A percentile compares a stretch with the other conserved stretches of the same genome.
phyloP scores from a whole-genome alignment of 2,888 invertebrate species.

The Drosophila fulvimacula region DNA sequence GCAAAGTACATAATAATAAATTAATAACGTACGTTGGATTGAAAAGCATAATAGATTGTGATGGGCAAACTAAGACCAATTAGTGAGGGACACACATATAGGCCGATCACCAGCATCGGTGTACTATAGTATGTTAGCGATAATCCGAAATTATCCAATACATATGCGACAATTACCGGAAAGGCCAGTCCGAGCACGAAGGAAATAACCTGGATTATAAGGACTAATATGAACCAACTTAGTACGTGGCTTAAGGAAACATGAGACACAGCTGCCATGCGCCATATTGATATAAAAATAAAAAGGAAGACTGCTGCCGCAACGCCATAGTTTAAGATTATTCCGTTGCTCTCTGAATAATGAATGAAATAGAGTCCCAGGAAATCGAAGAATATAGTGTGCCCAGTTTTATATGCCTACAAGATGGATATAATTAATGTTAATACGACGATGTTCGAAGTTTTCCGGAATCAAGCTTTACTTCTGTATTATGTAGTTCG shows the following conservation, averaged over 20 bases:
- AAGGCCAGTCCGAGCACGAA: constrained; percentile 77
- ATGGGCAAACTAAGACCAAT: constrained; percentile 79
- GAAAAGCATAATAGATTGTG: constrained; percentile 70
- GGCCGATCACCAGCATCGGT: constrained; percentile 85
- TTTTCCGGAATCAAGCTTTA: background rate
- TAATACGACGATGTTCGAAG: background rate
- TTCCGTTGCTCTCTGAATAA: constrained; percentile 86
- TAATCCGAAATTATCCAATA: constrained; percentile 82
- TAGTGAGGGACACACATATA: constrained; percentile 81
- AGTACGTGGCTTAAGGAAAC: constrained; percentile 40
- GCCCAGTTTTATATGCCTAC: constrained; percentile 83
- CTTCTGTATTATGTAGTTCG: constrained; percentile 71
- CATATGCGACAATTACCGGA: constrained; percentile 79
- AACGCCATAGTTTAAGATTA: constrained; percentile 81
- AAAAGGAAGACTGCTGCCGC: constrained; percentile 80
- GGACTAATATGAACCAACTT: constrained; percentile 51
- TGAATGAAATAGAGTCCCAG: constrained; percentile 88
- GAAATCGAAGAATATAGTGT: constrained; percentile 90
- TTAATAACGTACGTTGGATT: constrained; percentile 66
- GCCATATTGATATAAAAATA: constrained; percentile 70
- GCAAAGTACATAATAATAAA: no score
- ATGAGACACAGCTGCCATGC: constrained; percentile 65
- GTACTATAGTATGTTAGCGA: constrained; percentile 87
- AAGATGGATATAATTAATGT: background rate
- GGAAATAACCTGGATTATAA: constrained; percentile 55